Percentiles rank a stretch among this genome's conserved stretches.
Conservation (phyloP, 2,888 invertebrate genomes). For the Miltochrista miniata region DNA sequence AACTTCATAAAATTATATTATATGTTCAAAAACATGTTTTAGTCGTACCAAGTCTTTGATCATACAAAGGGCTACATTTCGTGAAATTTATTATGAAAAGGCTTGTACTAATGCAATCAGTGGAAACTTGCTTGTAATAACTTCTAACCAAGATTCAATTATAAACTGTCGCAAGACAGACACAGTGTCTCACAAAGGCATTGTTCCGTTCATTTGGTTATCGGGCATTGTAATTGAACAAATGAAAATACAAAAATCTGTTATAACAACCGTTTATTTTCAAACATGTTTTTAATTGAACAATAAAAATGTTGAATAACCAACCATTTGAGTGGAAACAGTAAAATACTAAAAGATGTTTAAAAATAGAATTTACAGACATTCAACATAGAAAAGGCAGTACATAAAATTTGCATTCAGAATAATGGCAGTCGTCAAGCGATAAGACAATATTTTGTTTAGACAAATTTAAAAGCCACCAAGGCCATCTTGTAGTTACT, state of each 20-base stretch:
- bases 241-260: slow-evolving; percentile 30
- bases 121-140: slow-evolving; percentile 2
- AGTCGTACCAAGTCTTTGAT: neutral
- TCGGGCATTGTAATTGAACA: slow-evolving; percentile 22
- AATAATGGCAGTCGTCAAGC: slow-evolving; percentile 14
- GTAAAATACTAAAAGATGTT: neutral
- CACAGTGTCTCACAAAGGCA: slow-evolving; percentile 3
- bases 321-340: neutral
- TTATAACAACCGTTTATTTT: slow-evolving; percentile 31
- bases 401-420: slow-evolving; percentile 14
- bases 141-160: slow-evolving; percentile 2
- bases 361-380: neutral
- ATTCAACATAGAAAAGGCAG: slow-evolving; percentile 3
- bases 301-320: slow-evolving; percentile 16
- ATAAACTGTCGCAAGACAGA: slow-evolving; percentile 1
- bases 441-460: slow-evolving; percentile 32
- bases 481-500: slow-evolving; percentile 26
- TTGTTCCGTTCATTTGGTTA: slow-evolving; percentile 13
- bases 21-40: too few species aligned
- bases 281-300: slow-evolving; percentile 13
- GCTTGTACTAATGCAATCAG: slow-evolving; percentile 3
- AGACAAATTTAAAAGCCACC: slow-evolving; percentile 31
- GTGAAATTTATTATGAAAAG: too few species aligned
- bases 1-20: too few species aligned
- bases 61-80: neutral